Percentiles rank a stretch among this genome's conserved stretches.
phyloP scores from a whole-genome alignment of 1,140 invertebrate species.

The Drosophila pectinifera region DNA sequence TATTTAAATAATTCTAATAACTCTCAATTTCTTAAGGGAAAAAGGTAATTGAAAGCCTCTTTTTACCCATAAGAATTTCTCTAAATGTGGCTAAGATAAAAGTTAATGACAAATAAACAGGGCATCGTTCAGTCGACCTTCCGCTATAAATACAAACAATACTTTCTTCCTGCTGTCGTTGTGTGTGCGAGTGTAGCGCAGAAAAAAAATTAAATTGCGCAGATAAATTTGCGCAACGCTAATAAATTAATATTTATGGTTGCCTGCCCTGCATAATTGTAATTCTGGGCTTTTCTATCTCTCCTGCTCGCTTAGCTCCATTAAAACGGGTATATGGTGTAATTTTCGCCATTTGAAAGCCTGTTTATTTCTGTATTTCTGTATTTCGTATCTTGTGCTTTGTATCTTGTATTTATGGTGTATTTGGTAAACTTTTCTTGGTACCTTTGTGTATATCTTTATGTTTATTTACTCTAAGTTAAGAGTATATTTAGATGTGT shows the following conservation, averaged over 20 bases:
- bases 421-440: slow-evolving; percentile 4
- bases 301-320: background rate
- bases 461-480: background rate
- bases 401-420: slow-evolving; percentile 3
- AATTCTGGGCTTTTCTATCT: slow-evolving; percentile 19
- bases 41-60: too few species aligned
- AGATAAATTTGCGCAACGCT: slow-evolving; percentile 78
- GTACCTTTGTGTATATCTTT: background rate
- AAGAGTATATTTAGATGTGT: background rate
- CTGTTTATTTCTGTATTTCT: slow-evolving; percentile 27
- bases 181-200: slow-evolving; percentile 34
- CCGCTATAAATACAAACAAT: background rate
- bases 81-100: background rate
- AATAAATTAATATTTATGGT: slow-evolving; percentile 82
- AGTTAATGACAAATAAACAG: slow-evolving; percentile 5
- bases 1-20: background rate
- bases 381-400: slow-evolving; percentile 4
- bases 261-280: slow-evolving; percentile 56
- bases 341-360: background rate
- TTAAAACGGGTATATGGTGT: slow-evolving; percentile 1
- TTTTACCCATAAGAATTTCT: background rate
- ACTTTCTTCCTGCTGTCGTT: slow-evolving; percentile 43
- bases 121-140: slow-evolving; percentile 20
- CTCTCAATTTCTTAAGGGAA: background rate
- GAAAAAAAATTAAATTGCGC: slow-evolving; percentile 75